Base-by-base conservation (phyloP, 2,888 invertebrate species). In the Apamea crenata region DNA sequence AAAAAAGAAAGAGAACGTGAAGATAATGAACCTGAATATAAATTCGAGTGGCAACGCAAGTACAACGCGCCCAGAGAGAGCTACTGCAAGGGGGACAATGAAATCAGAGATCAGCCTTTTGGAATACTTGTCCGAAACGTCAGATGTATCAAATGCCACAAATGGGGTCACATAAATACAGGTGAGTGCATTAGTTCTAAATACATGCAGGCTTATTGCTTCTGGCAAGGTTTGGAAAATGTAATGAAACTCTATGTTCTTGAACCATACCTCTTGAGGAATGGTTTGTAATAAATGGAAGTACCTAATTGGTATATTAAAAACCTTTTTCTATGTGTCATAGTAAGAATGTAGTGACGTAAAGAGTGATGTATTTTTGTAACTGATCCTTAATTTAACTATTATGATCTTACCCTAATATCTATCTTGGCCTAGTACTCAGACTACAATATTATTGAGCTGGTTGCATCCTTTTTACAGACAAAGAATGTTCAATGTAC, bases 31-130 rank as follows among this genome's bases (percentile, higher is more conserved):
- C 99, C 99, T 1, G 99, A 99, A 91, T 99, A 99, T 92, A 99
- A 99, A 95, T 99, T 99, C 97, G 99, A 99, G 94, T 99, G 99
- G 99, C 99, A 99, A 95, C 97, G 99, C 69, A 99, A 99, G 94
- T 99, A 99, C 92, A 99, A 99, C 97, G 99, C 99, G 10, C 99
- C 99, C 0, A 97, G 99, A 94, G 99, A 99, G 96, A 99, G 99
- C 91, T 99, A 99, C 94, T 99, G 99, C 91, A 99, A 99, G 95
- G 99, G 99, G 32, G 99, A 99, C 94, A 99, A 99, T 86, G 99
- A 99, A 94, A 99, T 99, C 91, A 97, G 99, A 81, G 99, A 99
- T 96, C 99, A 99, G 94, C 99, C 99, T 0, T 99, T 99, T 97
- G 99, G 99, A 61, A 99, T 99, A 91, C 98, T 99, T 96, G 99